Evolutionary conservation across 2,797 vertebrate species (phyloP), one percentile per base, ranked within the genome.

Genomic region (Acanthiza pusilla): DNA sequence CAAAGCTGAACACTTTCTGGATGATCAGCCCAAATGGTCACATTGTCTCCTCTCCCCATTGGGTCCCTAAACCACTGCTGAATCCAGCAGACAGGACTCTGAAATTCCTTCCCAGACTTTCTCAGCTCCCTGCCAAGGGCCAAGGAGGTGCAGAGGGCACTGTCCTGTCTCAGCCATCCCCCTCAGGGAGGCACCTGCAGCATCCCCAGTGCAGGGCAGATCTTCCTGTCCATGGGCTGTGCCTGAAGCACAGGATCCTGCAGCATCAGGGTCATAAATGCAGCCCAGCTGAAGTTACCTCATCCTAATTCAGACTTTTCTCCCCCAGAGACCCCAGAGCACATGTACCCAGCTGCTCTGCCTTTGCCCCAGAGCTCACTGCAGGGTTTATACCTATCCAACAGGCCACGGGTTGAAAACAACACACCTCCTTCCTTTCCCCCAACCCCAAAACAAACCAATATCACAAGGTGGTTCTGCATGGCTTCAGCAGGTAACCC

Each of bases 211-310:
- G 1, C 1, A 0, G 16, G 32, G 55, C 43, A 51, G 22, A 65
- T 5, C 22, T 8, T 1, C 11, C 57, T 29, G 57, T 20, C 30
- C 62, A 12, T 0, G 0, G 36, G 48, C 58, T 40, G 29, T 1
- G 1, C 48, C 53, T 18, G 17, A 22, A 63, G 40, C 58, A n/a
- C 2, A 1, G n/a, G 19, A 16, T 13, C 11, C 3, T 34, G 62
- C 26, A 62, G 32, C 32, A 25, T 0, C 48, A 32, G 8, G 36
- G 27, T 5, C 55, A 50, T 3, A 32, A 67, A 27, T 1, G 0
- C n/a, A 50, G 55, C 36, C 21, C 81, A 72, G 1, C 15, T 27
- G 18, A 3, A 45, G 32, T 8, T 0, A 1, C 13, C 20, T 70
- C 10, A 20, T 2, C 3, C 3, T 9, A 4, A 47, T 18, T 50